These are phyloP conservation scores for Hippasteria phrygiana DNA, from an alignment of 53 echinoderm and acorn worm species.

Conservation along the genomic window DNA sequence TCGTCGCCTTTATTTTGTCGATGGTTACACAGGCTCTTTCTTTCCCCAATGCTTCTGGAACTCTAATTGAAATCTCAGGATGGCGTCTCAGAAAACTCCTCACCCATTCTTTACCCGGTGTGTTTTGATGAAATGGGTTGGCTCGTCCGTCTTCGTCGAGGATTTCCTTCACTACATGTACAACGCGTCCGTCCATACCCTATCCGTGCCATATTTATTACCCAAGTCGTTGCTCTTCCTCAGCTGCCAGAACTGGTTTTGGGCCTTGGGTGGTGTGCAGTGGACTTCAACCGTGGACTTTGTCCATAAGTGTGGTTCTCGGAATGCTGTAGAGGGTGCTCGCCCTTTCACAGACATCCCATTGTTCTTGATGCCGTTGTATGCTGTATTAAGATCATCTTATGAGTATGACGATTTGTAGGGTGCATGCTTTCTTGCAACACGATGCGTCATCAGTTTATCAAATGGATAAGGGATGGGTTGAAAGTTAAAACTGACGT, in stretches of 20 bases:
- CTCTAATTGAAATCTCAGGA: conserved; percentile 42
- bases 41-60: conserved; percentile 50
- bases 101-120: conserved; percentile 54
- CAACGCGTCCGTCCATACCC: conserved; percentile 53
- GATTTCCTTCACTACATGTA: conserved; percentile 22
- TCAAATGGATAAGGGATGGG: no score
- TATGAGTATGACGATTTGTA: no score
- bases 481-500: no score
- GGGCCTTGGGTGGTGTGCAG: conserved; percentile 52
- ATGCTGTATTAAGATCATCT: no score
- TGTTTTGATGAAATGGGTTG: conserved; percentile 55
- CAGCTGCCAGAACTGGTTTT: conserved; percentile 35
- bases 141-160: conserved; percentile 54
- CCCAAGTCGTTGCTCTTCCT: conserved; percentile 52
- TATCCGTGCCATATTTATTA: conserved; percentile 43
- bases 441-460: no score
- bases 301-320: no score
- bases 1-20: conserved; percentile 65
- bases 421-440: no score
- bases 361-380: no score
- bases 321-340: no score
- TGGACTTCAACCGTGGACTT: conserved; percentile 40
- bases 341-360: no score
- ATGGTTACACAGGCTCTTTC: conserved; percentile 62
- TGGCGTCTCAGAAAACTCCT: conserved; percentile 30